Percentiles rank a stretch among this genome's conserved stretches.
Evolutionary conservation across 2,797 vertebrate species (phyloP).

Genomic region (Anguilla anguilla): DNA sequence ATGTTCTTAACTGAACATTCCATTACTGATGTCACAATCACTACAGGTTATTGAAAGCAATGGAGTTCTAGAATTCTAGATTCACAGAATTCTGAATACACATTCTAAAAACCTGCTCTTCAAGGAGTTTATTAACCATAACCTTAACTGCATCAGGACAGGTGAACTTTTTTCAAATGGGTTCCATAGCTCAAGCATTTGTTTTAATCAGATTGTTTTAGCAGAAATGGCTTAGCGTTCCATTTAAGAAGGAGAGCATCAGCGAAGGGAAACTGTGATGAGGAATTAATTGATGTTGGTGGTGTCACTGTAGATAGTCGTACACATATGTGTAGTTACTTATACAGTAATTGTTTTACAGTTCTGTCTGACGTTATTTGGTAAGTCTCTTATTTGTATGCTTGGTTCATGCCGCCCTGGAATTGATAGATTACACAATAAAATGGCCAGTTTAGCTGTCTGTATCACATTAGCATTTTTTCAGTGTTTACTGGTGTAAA

Average conservation of each 20-base stretch:
- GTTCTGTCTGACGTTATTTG: background rate
- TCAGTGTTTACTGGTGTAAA: background rate
- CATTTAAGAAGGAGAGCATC: background rate
- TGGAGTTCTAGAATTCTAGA: too few relatives aligned
- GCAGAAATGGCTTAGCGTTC: background rate
- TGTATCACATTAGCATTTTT: background rate
- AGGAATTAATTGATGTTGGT: background rate
- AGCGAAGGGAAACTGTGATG: background rate
- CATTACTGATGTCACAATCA: too few relatives aligned
- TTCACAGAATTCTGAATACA: too few relatives aligned
- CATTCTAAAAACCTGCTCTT: too few relatives aligned
- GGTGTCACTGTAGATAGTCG: background rate
- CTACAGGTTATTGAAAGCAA: too few relatives aligned
- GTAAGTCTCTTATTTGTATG: background rate
- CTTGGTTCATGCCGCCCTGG: background rate
- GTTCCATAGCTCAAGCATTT: background rate
- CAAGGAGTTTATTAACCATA: background rate
- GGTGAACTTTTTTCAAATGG: too few relatives aligned
- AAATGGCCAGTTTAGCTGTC: background rate
- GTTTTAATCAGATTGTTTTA: background rate
- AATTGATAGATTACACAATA: background rate
- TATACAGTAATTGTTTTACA: background rate
- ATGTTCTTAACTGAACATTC: too few relatives aligned
- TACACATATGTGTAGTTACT: background rate
- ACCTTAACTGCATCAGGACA: background rate